Percentiles rank a stretch among this genome's conserved stretches.
Conservation (phyloP, 1,140 invertebrate species). For the Wiebesia pumilae region DNA sequence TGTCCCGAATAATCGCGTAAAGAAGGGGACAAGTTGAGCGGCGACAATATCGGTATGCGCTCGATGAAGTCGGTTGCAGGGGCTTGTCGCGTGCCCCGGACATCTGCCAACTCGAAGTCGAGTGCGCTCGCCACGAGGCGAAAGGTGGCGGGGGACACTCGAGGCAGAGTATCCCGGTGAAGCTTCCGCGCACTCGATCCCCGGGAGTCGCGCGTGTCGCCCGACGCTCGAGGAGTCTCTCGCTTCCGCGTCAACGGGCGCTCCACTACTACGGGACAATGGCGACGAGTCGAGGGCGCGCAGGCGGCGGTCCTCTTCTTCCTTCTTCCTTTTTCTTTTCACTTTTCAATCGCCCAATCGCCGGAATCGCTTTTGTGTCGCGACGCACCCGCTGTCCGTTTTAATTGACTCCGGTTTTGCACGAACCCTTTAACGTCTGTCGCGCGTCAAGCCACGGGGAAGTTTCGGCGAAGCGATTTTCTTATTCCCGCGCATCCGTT, state of each 20-base stretch:
- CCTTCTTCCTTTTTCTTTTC: background rate
- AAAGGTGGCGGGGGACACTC: background rate
- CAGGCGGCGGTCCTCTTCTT: background rate
- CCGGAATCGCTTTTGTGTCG: background rate
- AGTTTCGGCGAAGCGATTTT: background rate
- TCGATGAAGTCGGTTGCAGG: background rate
- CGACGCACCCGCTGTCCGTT: background rate
- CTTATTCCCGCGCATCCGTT: no score
- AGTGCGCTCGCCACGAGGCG: background rate
- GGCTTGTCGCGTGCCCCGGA: background rate
- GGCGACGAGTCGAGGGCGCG: background rate
- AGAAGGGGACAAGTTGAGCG: no score
- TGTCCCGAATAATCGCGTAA: no score
- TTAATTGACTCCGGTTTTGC: background rate
- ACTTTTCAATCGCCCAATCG: background rate
- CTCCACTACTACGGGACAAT: background rate
- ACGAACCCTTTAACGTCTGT: background rate
- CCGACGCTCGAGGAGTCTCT: conserved; percentile 1
- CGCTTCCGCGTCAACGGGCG: conserved; percentile 12
- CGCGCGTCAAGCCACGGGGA: no score
- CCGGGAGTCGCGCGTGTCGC: background rate
- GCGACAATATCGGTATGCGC: background rate
- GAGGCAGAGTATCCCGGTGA: background rate
- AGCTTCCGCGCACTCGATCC: background rate
- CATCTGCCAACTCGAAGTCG: background rate